Evolutionary conservation across 2,888 invertebrate species (phyloP).

Genomic region (Phragmatobia fuliginosa): DNA sequence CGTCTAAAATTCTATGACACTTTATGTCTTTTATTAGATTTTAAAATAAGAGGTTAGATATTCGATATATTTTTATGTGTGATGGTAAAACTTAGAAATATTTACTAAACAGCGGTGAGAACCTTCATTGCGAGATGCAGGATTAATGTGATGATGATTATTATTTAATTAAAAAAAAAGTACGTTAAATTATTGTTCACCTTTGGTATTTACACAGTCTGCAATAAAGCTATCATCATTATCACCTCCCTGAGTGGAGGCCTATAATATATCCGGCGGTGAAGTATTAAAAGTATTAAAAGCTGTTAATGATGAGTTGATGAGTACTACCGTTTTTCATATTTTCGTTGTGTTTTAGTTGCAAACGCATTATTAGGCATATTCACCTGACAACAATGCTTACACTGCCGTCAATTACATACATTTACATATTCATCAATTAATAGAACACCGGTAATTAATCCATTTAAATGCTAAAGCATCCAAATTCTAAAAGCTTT

Average conservation of each 20-base stretch:
- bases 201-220: no score
- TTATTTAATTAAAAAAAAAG: no score
- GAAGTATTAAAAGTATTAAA: no score
- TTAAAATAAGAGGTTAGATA: neutral
- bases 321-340: no score
- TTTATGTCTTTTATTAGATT: neutral
- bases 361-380: no score
- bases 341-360: no score
- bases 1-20: neutral
- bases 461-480: constrained; percentile 4
- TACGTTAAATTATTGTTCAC: no score
- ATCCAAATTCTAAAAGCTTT: constrained; percentile 13
- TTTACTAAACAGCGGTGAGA: neutral
- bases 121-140: neutral
- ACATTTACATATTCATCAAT: constrained; percentile 1
- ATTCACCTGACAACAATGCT: neutral
- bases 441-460: neutral
- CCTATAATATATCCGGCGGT: no score
- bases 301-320: no score
- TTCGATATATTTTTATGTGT: neutral
- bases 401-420: neutral
- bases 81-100: neutral
- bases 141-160: no score
- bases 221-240: no score
- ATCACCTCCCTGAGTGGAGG: no score